Conservation (phyloP, 1,140 invertebrate genomes). For the Temnothorax longispinosus region DNA sequence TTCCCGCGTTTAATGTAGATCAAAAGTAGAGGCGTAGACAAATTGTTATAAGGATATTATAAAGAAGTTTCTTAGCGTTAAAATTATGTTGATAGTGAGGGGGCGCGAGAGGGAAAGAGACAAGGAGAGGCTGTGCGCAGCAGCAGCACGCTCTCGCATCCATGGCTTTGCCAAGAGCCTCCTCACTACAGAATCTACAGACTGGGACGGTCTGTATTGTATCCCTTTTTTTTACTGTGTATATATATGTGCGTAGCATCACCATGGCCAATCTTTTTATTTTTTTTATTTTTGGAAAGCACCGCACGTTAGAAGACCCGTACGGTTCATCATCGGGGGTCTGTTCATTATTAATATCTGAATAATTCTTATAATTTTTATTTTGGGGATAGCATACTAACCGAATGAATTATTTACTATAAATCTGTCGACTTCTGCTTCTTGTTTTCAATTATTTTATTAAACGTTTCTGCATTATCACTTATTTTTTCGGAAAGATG, state of each 20-base stretch:
- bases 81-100: constrained; percentile 84
- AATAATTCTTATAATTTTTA: neutral
- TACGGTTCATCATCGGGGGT: neutral
- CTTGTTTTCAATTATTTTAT: neutral
- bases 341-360: neutral
- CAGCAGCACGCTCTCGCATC: constrained; percentile 86
- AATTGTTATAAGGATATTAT: constrained; percentile 63
- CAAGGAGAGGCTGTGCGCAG: constrained; percentile 85
- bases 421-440: neutral
- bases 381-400: neutral
- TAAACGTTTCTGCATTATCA: neutral
- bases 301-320: neutral
- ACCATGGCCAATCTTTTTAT: neutral
- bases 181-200: constrained; percentile 84
- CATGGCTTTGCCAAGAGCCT: constrained; percentile 87
- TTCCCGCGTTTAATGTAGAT: neutral
- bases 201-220: constrained; percentile 85
- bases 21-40: constrained; percentile 15
- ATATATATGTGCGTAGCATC: neutral
- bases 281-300: constrained; percentile 11
- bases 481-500: neutral
- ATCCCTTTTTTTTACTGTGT: constrained; percentile 55
- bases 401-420: neutral
- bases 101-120: constrained; percentile 85
- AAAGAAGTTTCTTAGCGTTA: constrained; percentile 80